Percentiles rank a stretch among this genome's conserved stretches.
Conservation (phyloP, 2,888 invertebrate genomes). For the Gandaritis pyraliata region DNA sequence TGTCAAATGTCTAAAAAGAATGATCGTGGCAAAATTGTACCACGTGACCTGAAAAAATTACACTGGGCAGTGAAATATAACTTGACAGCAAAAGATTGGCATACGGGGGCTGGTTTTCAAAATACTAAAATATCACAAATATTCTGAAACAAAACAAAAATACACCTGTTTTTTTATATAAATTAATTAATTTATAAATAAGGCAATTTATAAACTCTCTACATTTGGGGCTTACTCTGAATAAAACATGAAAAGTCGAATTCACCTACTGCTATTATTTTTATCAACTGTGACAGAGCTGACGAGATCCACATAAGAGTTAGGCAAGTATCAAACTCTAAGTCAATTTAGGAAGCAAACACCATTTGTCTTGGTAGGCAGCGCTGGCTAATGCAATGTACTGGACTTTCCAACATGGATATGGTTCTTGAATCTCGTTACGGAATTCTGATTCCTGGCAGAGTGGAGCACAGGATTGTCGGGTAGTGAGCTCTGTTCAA, state of each 20-base stretch:
- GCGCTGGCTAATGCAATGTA: slow-evolving; percentile 43
- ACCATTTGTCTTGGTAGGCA: slow-evolving; percentile 52
- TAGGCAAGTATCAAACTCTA: slow-evolving; percentile 45
- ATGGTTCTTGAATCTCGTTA: slow-evolving; percentile 19
- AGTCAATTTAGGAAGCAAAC: slow-evolving; percentile 56
- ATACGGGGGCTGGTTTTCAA: no score
- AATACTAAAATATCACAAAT: no score
- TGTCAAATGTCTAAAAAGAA: no score
- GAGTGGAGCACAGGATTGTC: slow-evolving; percentile 2
- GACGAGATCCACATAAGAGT: slow-evolving; percentile 40
- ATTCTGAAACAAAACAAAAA: no score
- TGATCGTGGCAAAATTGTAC: no score
- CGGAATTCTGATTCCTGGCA: slow-evolving; percentile 15
- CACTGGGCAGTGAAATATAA: no score
- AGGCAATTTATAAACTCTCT: no score
- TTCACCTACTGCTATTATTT: neutral
- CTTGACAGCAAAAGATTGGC: no score
- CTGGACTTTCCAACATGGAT: slow-evolving; percentile 34
- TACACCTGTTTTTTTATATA: no score
- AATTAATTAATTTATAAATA: no score
- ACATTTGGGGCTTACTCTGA: no score
- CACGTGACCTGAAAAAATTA: no score
- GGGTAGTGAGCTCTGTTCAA: neutral
- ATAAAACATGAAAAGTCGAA: neutral
- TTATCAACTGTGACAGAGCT: slow-evolving; percentile 27